Evolutionary conservation across 2,113 vertebrate species (phyloP), one percentile per base, ranked within the genome.

Genomic region (Dasyprocta punctata): DNA sequence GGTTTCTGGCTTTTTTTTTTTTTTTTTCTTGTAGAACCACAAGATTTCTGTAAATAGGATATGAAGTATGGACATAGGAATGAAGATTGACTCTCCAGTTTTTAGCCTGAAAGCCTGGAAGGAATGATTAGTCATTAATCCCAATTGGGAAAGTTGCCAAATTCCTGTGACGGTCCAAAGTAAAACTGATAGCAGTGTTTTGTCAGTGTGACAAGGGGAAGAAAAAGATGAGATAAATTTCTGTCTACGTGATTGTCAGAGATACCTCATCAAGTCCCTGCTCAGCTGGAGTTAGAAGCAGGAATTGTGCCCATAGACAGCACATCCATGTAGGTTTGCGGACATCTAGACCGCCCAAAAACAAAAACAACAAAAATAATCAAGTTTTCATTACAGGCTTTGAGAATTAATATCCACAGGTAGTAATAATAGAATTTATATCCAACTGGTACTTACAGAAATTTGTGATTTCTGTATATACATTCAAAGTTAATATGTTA

Each of bases 111-210:
- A 65, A 1, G 0, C 56, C 28, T 49, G 58, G n/a, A 90, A 91
- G 73, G 38, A 97, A 84, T 52, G 44, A 92, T 4, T 36, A 69
- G 12, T 88, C 26, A 8, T n/a, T 52, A 30, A 75, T 10, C 38
- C 49, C 67, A 84, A 2, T 58, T 20, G 33, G 47, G 60, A 88
- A 81, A 58, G 44, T 52, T 93, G 96, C 54, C 94, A 73, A 83
- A 54, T 89, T 93, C 82, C 87, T 92, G 56, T 87, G 75, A 85
- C 67, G 5, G 22, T 84, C 80, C 54, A 69, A 69, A 54, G 60
- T 86, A 82, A 93, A 93, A 93, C 58, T 82, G 65, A 86, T 94
- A 89, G 75, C 61, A 86, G 47, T 95, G 47, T 96, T 97, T 94
- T 92, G 56, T 84, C 83, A 61, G 2, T 52, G 36, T 28, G 41